Evolutionary conservation across 2,113 vertebrate genomes (phyloP), one percentile per base, ranked within the genome.

Genomic region (Naja naja): DNA sequence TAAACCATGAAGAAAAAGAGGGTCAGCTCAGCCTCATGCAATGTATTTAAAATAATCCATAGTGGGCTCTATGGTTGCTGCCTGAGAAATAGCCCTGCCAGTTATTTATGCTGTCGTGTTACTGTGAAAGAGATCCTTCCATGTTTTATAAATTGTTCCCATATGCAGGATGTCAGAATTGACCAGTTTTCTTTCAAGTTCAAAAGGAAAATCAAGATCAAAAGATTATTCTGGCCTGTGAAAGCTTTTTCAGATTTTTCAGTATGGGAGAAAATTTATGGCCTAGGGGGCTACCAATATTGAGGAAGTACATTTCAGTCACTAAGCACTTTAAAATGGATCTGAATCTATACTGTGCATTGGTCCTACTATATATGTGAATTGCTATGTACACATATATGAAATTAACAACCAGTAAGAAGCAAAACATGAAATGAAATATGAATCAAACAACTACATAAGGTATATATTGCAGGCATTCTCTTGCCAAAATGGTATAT

Each of bases 181-280:
- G 56, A 34, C 86, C 47, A 69, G 56, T 18, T 53, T 69, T 69
- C 58, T 69, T 74, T 54, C 91, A 87, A 92, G 56, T 53, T 92
- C 56, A 92, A 92, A 92, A 88, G 56, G 30, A 43, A 92, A 53
- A 69, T 54, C 53, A 88, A 88, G 86, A 88, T 88, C 86, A 92
- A 92, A 92, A 88, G 55, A 60, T 49, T 22, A 43, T 92, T 69
- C 30, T 47, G 49, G 45, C 87, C 39, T 88, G 22, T 87, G 85
- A 87, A 39, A 64, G 45, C n/a, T 27, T 52, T 90, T 90, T 81
- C 47, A 54, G 49, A 34, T 58, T 60, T 55, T 49, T 87, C 87
- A 45, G 20, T 64, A 52, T 60, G 56, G 45, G 45, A 30, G 58
- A 30, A 60, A n/a, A 60, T 87, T n/a, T 91, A 54, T 47, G 49